Evolutionary conservation across 53 echinoderm and acorn worm genomes (phyloP), one percentile per base, ranked within the genome.

Genomic region (Holothuria leucospilota): DNA sequence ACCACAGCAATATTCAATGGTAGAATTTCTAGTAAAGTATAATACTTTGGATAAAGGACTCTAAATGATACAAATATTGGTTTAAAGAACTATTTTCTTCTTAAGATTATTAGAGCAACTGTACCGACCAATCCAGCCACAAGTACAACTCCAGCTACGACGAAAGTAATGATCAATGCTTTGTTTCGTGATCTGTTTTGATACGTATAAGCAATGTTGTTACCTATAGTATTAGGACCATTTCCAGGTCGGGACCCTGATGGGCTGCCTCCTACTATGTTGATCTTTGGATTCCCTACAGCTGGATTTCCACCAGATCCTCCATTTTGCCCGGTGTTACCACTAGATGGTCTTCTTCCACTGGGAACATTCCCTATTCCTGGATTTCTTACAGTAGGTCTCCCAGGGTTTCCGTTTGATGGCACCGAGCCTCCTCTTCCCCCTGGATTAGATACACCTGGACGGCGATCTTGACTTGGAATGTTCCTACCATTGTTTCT

Each of bases 191-290:
- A 72, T 72, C n/a, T 39, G 21, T 72, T 30, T 21, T 72, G 72
- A 39, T 72, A 72, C 16, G 72, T 72, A 39, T 72, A 72, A 4
- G 72, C 72, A 23, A 72, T 72, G 20, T 72, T 72, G 40, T 72
- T 72, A 5, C 72, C 72, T 12, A 72, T 30, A 1, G 42, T 46
- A 72, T 72, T 42, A 5, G 72, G 40, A 16, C 72, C 72, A 39
- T 46, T n/a, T 18, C 38, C 46, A 21, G 72, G 20, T 14, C 46
- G 40, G 34, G 72, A 72, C 20, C 72, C 72, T 39, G 71, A 23
- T n/a, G 72, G 72, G 5, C 72, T 46, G 29, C 72, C 72, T 4
- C 72, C 72, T 23, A 72, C 16, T 0, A 72, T 39, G 21, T 72
- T 72, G 10, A 72, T 72, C 42, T 46, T 39, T 39, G 72, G 72